A percentile compares a stretch with the other conserved stretches of the same genome.
These are phyloP conservation scores for Silurus aristotelis DNA, from an alignment of 2,797 vertebrate species.

Conservation along the genomic window DNA sequence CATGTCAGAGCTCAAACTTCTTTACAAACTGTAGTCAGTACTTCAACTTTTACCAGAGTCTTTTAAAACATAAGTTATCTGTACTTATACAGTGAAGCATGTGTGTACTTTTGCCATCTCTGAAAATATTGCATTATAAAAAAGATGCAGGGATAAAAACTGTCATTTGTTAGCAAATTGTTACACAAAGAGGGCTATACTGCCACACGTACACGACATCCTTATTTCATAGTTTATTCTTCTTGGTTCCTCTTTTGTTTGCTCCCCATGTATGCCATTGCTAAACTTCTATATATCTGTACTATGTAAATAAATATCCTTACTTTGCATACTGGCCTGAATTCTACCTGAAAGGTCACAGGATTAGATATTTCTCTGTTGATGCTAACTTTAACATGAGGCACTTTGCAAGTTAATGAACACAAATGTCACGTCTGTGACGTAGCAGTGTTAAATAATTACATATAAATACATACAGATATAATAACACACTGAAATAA, in stretches of 20 bases:
- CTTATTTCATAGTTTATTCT: neutral
- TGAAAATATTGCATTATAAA: no score
- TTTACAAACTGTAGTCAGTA: no score
- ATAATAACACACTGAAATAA: neutral
- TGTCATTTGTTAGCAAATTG: neutral
- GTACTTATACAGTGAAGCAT: no score
- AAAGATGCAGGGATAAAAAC: neutral
- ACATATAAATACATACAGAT: neutral
- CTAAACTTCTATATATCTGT: neutral
- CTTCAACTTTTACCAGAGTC: no score
- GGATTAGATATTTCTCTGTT: neutral
- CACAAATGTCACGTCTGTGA: neutral
- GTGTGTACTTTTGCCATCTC: no score
- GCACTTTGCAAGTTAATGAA: conserved; percentile 10
- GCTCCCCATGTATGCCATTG: neutral
- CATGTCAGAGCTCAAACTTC: no score
- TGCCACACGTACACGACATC: neutral
- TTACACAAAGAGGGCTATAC: neutral
- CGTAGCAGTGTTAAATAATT: neutral
- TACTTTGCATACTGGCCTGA: neutral
- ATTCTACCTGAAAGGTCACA: neutral
- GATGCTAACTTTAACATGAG: neutral
- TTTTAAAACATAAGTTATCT: no score
- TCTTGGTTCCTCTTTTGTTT: neutral
- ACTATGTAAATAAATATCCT: conserved; percentile 3